Percentiles rank a stretch among this genome's conserved stretches.
phyloP scores from a whole-genome alignment of 2,888 invertebrate species.

The Serripes groenlandicus region DNA sequence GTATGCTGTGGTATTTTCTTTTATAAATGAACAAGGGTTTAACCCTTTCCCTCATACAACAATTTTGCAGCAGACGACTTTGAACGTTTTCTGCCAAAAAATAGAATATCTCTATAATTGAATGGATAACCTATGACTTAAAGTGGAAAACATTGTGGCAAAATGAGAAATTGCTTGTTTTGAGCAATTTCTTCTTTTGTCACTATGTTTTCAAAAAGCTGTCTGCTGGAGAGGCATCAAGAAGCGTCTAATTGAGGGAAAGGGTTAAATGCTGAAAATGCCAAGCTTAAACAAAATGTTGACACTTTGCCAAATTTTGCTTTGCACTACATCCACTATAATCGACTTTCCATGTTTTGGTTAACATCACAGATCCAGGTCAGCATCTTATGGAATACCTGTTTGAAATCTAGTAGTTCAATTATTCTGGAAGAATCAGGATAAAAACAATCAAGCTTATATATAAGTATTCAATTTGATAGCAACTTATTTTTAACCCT shows the following conservation, averaged over 20 bases:
- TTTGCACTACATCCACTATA: neutral
- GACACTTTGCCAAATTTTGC: neutral
- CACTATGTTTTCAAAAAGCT: neutral
- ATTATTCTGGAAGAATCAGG: too few species aligned
- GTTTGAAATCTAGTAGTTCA: neutral
- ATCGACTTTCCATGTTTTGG: neutral
- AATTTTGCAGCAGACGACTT: too few species aligned
- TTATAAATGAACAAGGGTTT: too few species aligned
- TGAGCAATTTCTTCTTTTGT: slow-evolving; percentile 3
- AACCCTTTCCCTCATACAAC: too few species aligned
- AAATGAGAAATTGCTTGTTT: slow-evolving; percentile 3
- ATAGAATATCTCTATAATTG: too few species aligned
- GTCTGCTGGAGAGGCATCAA: slow-evolving; percentile 3
- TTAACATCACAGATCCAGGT: neutral
- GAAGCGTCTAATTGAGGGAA: neutral
- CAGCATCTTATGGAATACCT: neutral
- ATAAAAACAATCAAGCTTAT: too few species aligned
- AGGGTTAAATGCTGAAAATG: neutral
- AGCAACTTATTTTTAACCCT: too few species aligned
- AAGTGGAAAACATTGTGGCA: neutral
- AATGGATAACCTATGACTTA: too few species aligned
- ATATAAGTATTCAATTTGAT: too few species aligned
- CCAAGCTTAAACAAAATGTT: neutral
- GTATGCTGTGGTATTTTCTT: too few species aligned
- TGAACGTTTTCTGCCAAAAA: too few species aligned